Conservation (phyloP, 2,888 invertebrate species). For the Drosophila antonietae region DNA sequence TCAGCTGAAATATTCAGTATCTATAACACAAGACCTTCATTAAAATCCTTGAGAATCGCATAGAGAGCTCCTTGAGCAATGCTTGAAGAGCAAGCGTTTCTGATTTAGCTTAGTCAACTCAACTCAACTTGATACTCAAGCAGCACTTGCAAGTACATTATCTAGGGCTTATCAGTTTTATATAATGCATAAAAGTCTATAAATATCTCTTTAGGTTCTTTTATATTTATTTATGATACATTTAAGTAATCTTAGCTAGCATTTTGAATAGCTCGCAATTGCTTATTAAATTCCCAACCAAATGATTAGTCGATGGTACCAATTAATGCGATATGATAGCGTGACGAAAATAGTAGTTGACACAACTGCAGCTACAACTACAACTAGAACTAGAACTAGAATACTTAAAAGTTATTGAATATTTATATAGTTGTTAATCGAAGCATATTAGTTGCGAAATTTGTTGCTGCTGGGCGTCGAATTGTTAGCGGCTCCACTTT, state of each 20-base stretch:
- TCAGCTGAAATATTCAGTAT: background rate
- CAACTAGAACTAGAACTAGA: background rate
- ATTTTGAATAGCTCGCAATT: conserved; percentile 9
- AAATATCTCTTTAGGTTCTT: background rate
- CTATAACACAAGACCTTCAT: background rate
- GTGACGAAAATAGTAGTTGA: conserved; percentile 24
- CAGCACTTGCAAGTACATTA: background rate
- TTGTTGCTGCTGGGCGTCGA: conserved; percentile 32
- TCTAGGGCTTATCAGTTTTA: background rate
- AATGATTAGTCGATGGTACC: conserved; percentile 24
- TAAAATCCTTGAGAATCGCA: background rate
- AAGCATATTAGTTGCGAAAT: conserved; percentile 45
- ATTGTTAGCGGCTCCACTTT: conserved; percentile 42
- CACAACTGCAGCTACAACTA: background rate
- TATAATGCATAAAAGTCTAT: background rate
- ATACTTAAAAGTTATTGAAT: conserved; percentile 21
- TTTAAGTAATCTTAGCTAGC: conserved; percentile 9
- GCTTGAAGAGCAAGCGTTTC: background rate
- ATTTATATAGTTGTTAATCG: background rate
- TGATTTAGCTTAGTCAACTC: background rate
- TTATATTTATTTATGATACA: conserved; percentile 28
- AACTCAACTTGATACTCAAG: background rate
- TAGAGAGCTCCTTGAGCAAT: background rate
- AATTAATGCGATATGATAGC: conserved; percentile 27
- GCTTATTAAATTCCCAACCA: background rate